A percentile compares a stretch with the other conserved stretches of the same genome.
Evolutionary conservation across 2,888 invertebrate species (phyloP).

Genomic region (Tromatobia lineatoria): DNA sequence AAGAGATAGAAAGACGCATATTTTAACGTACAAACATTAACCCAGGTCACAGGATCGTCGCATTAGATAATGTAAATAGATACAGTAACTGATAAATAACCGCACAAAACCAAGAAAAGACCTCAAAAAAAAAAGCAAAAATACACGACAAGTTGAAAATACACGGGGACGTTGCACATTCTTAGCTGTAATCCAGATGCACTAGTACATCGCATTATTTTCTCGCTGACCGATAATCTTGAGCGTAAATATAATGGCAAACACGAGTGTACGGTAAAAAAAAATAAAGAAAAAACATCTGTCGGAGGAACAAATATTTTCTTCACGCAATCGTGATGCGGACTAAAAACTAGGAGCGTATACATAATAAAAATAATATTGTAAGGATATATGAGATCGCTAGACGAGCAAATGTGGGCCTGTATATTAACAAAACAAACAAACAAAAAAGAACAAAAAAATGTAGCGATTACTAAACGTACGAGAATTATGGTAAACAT

Average conservation of each 20-base stretch:
- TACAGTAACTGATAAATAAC: constrained; percentile 66
- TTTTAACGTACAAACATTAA: constrained; percentile 67
- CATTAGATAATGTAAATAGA: constrained; percentile 72
- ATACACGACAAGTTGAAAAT: constrained; percentile 49
- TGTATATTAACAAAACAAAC: constrained; percentile 77
- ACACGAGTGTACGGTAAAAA: background rate
- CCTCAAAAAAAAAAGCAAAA: constrained; percentile 47
- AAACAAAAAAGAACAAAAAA: constrained; percentile 54
- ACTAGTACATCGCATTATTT: constrained; percentile 27
- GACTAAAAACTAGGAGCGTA: constrained; percentile 60
- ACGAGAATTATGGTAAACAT: constrained; percentile 73
- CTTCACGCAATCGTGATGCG: constrained; percentile 58
- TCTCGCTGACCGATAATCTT: background rate
- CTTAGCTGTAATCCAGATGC: constrained; percentile 59
- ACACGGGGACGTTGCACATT: constrained; percentile 66
- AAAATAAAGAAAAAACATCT: constrained; percentile 18
- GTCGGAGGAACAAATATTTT: constrained; percentile 61
- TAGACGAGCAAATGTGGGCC: constrained; percentile 76
- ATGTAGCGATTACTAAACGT: constrained; percentile 71
- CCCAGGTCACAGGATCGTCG: constrained; percentile 62
- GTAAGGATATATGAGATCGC: constrained; percentile 73
- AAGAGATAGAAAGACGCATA: constrained; percentile 69
- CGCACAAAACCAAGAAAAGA: constrained; percentile 56
- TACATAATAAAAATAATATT: constrained; percentile 70
- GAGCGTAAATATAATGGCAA: background rate